A percentile compares a stretch with the other conserved stretches of the same genome.
phyloP scores from a whole-genome alignment of 2,113 vertebrate species.

The Trinectes maculatus region DNA sequence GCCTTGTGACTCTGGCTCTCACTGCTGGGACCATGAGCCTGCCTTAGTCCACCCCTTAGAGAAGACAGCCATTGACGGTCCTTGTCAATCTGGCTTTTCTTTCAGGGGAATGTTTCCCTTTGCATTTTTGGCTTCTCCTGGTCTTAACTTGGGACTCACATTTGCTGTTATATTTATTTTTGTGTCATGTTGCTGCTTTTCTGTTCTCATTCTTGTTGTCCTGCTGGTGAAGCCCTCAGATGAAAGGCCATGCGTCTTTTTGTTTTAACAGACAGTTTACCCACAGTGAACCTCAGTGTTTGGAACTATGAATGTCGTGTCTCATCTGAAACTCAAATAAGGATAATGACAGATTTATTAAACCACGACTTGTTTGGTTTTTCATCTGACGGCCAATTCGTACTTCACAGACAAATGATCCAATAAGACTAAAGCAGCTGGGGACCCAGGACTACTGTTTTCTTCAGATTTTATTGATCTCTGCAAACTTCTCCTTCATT shows the following conservation, averaged over 20 bases:
- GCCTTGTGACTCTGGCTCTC: constrained; percentile 65
- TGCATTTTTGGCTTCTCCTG: constrained; percentile 50
- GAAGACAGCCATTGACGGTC: constrained; percentile 51
- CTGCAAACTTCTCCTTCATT: constrained; percentile 83
- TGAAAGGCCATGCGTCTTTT: constrained; percentile 13
- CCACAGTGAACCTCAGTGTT: constrained; percentile 35
- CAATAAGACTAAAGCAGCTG: constrained; percentile 84
- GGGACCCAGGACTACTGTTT: constrained; percentile 89
- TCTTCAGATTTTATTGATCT: constrained; percentile 22
- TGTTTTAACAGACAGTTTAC: not conserved
- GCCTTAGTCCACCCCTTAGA: constrained; percentile 82
- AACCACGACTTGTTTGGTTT: constrained; percentile 21
- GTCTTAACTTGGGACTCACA: constrained; percentile 17
- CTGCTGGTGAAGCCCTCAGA: constrained; percentile 2
- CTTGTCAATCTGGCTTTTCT: constrained; percentile 78
- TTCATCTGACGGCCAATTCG: constrained; percentile 9
- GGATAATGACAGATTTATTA: constrained; percentile 26
- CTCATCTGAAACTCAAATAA: constrained; percentile 24
- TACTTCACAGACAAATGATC: constrained; percentile 83
- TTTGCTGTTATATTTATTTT: constrained; percentile 2
- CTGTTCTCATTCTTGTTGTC: not conserved
- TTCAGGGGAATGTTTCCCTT: constrained; percentile 82
- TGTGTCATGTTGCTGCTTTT: not conserved
- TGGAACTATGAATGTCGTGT: constrained; percentile 34
- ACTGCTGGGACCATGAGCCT: constrained; percentile 89